Evolutionary conservation across 2,888 invertebrate species (phyloP), one percentile per base, ranked within the genome.

Genomic region (Hyles lineata): DNA sequence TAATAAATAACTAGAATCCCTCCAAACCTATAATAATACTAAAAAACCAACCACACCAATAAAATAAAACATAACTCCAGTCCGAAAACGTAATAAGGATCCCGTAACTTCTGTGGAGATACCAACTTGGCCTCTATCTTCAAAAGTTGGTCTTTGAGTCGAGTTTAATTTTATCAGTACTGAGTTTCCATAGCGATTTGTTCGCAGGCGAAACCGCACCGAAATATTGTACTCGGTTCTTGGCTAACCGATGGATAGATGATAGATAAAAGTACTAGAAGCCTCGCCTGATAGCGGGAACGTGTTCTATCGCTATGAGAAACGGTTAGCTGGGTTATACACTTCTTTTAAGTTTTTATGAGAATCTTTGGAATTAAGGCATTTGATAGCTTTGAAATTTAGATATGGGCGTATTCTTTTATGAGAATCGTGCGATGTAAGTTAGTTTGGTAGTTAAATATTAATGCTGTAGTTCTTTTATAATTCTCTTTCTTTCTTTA

Each of bases 131-230:
- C 79, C 82, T 85, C 87, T 90, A 90, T 91, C 91, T 87, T 73
- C 81, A 77, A 85, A 90, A 91, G 85, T 91, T 90, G 80, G 81
- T 86, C 90, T 90, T 90, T 90, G 89, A 86, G 82, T 78, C 75
- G 81, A 90, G 83, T 90, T 90, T 83, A 86, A 88, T 87, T 85
- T 88, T 89, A 89, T 90, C 90, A 86, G 88, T 74, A 60, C 72
- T 70, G 83, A 85, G 80, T 86, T 85, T 79, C 72, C 70, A 73
- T 67, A 59, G 19, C 52, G 70, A 70, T 62, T 63, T 50, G 59
- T 50, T 25, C 55, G 9, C 69, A 19, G 15, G 62, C 61, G 21
- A 50, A 58, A 58, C 52, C 32, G 29, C 52, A 58, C 21, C 59
- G 59, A 78, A 77, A 80, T 82, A 83, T 82, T 79, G 79, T 60